Base-by-base conservation (phyloP, 2,888 invertebrate genomes). In the Yponomeuta sedellus region DNA sequence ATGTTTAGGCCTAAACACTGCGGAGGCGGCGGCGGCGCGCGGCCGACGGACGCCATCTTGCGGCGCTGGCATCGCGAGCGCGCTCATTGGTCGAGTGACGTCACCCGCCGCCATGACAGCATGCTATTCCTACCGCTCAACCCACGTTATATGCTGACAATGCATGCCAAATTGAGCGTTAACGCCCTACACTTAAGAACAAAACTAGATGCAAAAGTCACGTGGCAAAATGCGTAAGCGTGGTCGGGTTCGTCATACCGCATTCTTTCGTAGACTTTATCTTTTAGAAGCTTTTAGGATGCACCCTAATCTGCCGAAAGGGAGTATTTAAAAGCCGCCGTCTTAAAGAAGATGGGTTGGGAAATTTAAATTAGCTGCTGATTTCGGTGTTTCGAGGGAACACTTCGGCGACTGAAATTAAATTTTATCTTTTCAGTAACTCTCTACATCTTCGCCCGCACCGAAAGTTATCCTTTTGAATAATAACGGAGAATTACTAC, bases 31-130 rank as follows among this genome's bases (percentile, higher is more conserved):
- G 88, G 83, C 88, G 86, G 86, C 83, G 77, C 77, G 69, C 73
- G 77, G 73, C 85, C 85, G 86, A 74, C 86, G 88, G 88, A 87
- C 79, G 91, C 90, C 91, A 90, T 91, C 77, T 91, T 89, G 90
- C 87, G 89, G 88, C 90, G 90, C 89, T 88, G 80, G 80, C 76
- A 81, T 89, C 89, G 88, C 85, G 77, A 74, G 79, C 77, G 71
- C 79, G 85, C 87, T 86, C 84, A 90, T 90, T 90, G 90, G 90
- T 75, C 77, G 86, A 86, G 80, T 90, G 89, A 89, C 90, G 89
- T 90, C 90, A 88, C 82, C 12, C 74, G 81, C 78, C 87, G 86
- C 87, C 88, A 88, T 89, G 86, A 86, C 88, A 82, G 82, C 82
- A 84, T 80, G 80, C 88, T 88, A 88, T 87, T 85, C 82, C 88